These are phyloP conservation scores for Crepidodera aurea DNA, from an alignment of 2,888 invertebrate species.

Conservation along the genomic window DNA sequence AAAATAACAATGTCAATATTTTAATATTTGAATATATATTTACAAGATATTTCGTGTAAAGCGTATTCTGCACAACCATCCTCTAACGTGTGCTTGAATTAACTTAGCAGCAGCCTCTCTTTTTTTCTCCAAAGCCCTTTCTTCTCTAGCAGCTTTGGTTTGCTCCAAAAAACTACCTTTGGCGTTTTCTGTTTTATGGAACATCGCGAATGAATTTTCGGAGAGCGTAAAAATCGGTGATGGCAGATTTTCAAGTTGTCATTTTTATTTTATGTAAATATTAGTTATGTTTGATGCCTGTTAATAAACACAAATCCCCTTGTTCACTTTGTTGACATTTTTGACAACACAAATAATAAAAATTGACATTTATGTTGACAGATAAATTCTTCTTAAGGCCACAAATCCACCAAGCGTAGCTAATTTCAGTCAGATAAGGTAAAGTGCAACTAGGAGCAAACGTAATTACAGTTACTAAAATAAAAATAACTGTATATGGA, in stretches of 20 bases:
- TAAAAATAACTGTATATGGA: too few relatives aligned
- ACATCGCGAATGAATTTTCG: conserved; percentile 61
- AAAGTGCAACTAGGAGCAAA: too few relatives aligned
- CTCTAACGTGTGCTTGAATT: conserved; percentile 79
- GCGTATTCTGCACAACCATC: conserved; percentile 74
- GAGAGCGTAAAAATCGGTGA: neutral
- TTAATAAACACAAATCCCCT: neutral
- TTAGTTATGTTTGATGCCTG: neutral
- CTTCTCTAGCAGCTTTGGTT: conserved; percentile 89
- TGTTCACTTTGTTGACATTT: conserved; percentile 10
- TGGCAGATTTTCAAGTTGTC: conserved; percentile 21
- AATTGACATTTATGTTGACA: too few relatives aligned
- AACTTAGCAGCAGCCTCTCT: conserved; percentile 77
- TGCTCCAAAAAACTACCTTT: conserved; percentile 87
- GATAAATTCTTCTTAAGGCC: too few relatives aligned
- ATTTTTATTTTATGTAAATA: conserved; percentile 20
- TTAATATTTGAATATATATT: too few relatives aligned
- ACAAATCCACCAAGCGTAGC: too few relatives aligned
- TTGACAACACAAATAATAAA: too few relatives aligned
- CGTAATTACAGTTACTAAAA: too few relatives aligned
- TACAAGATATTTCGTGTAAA: conserved; percentile 76
- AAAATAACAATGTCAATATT: too few relatives aligned
- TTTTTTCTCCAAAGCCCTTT: conserved; percentile 85
- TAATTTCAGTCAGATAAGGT: too few relatives aligned
- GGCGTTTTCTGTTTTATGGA: conserved; percentile 69